phyloP scores from a whole-genome alignment of 2,113 vertebrate species.

The mouse (Mus musculus) region GRCm39 chr11:117321001-117321500 shows the following conservation, averaged over 20 bases:
- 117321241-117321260: not conserved
- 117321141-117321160: rapidly evolving
- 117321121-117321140: not conserved
- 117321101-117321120: rapidly evolving
- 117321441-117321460: not conserved
- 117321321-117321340: rapidly evolving
- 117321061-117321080: rapidly evolving
- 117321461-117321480: not conserved
- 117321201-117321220: rapidly evolving
- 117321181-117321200: rapidly evolving
- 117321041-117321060: not conserved
- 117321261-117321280: rapidly evolving
- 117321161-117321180: not conserved
- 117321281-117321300: not conserved
- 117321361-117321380: rapidly evolving
- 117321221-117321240: too few species aligned
- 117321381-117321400: not conserved
- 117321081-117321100: rapidly evolving
- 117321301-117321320: not conserved
- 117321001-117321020: not conserved
- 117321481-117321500: not conserved
- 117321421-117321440: too few species aligned
- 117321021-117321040: not conserved
- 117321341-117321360: not conserved
- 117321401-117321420: not conserved